Evolutionary conservation across 2,888 invertebrate species (phyloP), one percentile per base, ranked within the genome.

Genomic region (Drosophila imparisetae): DNA sequence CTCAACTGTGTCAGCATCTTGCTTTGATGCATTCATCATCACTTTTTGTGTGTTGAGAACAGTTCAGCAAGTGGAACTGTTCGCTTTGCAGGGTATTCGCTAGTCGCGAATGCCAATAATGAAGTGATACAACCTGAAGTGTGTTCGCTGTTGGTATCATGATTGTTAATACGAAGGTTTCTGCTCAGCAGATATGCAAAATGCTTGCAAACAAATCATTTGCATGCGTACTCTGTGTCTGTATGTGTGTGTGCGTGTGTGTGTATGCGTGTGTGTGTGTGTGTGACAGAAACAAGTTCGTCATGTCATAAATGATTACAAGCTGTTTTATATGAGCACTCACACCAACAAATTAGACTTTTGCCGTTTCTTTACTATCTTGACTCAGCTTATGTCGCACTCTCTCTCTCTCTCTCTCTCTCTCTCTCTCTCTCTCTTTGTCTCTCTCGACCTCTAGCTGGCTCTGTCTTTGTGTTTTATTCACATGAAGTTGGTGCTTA

Each of bases 291-390:
- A 67, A 76, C 81, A 90, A 75, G 81, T 80, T 89, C 72, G 80
- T 80, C 86, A 78, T 75, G 64, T 74, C 54, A 78, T 85, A 81
- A 89, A 90, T 89, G 86, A 89, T 85, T 81, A 83, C 75, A 75
- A 57, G 61, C 72, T 71, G 62, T 30, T 68, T 69, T 69, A 69
- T 78, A 78, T 68, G 75, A 80, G 38, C 49, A 65, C 80, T 72
- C 68, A 68, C 66, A 83, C 66, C 48, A 80, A 61, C 72, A 74
- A 86, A 86, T 86, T 76, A 76, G 68, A 72, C 72, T 83, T 73
- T 66, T 70, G 72, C 49, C 49, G 18, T 42, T 54, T 53, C 52
- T 38, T 53, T 84, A 53, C 63, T 58, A 68, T 64, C 67, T 68
- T 66, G 38, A 30, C 15, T 52, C 65, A 40, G 29, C 24, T 40